Evolutionary conservation across 2,888 invertebrate genomes (phyloP).

Genomic region (Eledona agricola): DNA sequence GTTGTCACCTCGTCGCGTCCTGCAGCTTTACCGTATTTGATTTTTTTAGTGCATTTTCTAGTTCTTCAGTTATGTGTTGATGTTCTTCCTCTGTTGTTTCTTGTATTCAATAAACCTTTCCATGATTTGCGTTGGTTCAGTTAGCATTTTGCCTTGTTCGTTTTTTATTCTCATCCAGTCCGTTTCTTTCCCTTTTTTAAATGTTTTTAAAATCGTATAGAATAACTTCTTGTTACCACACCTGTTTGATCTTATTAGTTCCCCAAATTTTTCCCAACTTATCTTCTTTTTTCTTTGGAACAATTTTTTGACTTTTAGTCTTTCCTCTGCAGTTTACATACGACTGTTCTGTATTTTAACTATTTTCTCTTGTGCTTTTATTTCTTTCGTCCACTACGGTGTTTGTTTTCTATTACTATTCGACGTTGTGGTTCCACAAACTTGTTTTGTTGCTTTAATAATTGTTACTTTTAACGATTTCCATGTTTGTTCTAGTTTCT

Average conservation of each 20-base stretch:
- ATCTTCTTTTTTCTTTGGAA: slow-evolving; percentile 4
- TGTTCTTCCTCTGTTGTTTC: not conserved
- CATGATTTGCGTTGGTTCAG: slow-evolving; percentile 1
- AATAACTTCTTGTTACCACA: slow-evolving; percentile 7
- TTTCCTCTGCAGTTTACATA: slow-evolving; percentile 2
- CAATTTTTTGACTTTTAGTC: slow-evolving; percentile 1
- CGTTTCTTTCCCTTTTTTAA: slow-evolving; percentile 2
- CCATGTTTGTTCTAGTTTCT: slow-evolving; percentile 1
- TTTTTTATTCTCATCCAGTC: slow-evolving; percentile 3
- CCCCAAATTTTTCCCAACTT: slow-evolving; percentile 9
- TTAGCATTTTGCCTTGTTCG: not conserved
- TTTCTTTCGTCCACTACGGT: slow-evolving; percentile 14
- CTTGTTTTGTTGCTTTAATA: slow-evolving; percentile 2
- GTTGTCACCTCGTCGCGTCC: slow-evolving; percentile 29
- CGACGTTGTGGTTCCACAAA: slow-evolving; percentile 4
- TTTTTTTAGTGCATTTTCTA: slow-evolving; percentile 5
- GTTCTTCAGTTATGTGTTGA: not conserved
- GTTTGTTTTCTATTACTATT: slow-evolving; percentile 10
- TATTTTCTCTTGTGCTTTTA: slow-evolving; percentile 1
- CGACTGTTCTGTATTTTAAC: not conserved
- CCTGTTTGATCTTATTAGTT: slow-evolving; percentile 2
- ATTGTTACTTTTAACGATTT: slow-evolving; percentile 6
- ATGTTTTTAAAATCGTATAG: not conserved
- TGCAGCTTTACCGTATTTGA: slow-evolving; percentile 33
- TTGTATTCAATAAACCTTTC: not conserved